phyloP scores from a whole-genome alignment of 2,888 invertebrate genomes.

The Eupithecia subfuscata region DNA sequence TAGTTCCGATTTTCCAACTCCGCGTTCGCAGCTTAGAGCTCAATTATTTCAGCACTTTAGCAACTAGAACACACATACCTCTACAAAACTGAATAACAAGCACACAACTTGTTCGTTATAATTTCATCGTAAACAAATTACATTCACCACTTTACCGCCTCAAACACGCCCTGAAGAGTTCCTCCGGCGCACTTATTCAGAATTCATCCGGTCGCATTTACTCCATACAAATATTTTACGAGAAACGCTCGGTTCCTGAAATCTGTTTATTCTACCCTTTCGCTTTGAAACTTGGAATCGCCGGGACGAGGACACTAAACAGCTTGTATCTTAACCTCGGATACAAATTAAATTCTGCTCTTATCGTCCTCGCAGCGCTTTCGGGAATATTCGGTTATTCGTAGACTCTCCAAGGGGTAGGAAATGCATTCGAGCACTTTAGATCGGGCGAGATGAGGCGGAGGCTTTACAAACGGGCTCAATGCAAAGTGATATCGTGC shows the following conservation, averaged over 20 bases:
- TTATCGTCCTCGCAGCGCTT: slow-evolving; percentile 29
- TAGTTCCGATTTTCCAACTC: background rate
- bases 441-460: slow-evolving; percentile 22
- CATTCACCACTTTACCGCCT: slow-evolving; percentile 18
- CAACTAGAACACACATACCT: slow-evolving; percentile 7
- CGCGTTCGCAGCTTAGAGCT: background rate
- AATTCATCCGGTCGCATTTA: slow-evolving; percentile 33
- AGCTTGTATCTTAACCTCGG: slow-evolving; percentile 64
- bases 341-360: slow-evolving; percentile 59
- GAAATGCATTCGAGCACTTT: slow-evolving; percentile 24
- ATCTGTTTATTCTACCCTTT: slow-evolving; percentile 52
- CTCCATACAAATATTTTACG: slow-evolving; percentile 51
- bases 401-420: slow-evolving; percentile 17
- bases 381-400: slow-evolving; percentile 27
- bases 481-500: slow-evolving; percentile 3
- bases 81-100: background rate
- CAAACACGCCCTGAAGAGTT: slow-evolving; percentile 24
- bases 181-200: slow-evolving; percentile 29
- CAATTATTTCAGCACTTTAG: slow-evolving; percentile 9
- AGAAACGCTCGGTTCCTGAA: slow-evolving; percentile 44
- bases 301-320: slow-evolving; percentile 56
- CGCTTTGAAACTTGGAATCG: slow-evolving; percentile 50
- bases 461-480: background rate
- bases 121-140: slow-evolving; percentile 25
- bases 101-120: slow-evolving; percentile 14